Evolutionary conservation across 2,113 vertebrate species (phyloP).

Genomic region (Pelodiscus sinensis): DNA sequence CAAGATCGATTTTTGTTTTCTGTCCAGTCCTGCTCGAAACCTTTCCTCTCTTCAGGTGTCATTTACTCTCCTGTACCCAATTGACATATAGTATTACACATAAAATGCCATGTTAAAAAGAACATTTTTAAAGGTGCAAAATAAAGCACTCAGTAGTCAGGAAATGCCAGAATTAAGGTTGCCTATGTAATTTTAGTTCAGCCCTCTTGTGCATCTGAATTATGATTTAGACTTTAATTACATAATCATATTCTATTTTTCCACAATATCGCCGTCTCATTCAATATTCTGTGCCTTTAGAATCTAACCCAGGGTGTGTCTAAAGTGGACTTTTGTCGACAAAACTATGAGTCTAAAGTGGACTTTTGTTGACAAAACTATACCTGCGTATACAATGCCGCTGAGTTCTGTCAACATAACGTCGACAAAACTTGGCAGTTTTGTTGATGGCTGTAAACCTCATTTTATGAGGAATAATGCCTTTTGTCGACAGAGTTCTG

Average conservation of each 20-base stretch:
- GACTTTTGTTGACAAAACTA: too few species aligned
- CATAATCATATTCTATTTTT: not conserved
- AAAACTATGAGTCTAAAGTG: too few species aligned
- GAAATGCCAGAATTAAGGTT: not conserved
- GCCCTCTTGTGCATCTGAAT: not conserved
- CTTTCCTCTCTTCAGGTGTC: not conserved
- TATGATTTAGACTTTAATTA: not conserved
- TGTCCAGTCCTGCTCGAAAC: not conserved
- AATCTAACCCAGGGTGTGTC: too few species aligned
- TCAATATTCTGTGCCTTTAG: not conserved
- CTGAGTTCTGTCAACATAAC: too few species aligned
- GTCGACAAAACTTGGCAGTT: too few species aligned
- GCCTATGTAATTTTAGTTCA: not conserved
- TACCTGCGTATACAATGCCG: too few species aligned
- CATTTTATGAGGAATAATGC: too few species aligned
- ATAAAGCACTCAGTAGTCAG: not conserved
- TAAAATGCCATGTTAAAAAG: not conserved
- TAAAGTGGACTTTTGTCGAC: too few species aligned
- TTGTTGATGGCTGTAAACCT: too few species aligned
- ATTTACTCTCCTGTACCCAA: rapidly evolving
- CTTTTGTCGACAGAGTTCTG: too few species aligned
- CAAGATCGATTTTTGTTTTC: too few species aligned
- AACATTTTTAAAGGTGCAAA: not conserved
- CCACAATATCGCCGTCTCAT: not conserved
- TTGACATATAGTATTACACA: rapidly evolving